Conservation (phyloP, 1,140 invertebrate genomes). For the Drosophila sulfurigaster region DNA sequence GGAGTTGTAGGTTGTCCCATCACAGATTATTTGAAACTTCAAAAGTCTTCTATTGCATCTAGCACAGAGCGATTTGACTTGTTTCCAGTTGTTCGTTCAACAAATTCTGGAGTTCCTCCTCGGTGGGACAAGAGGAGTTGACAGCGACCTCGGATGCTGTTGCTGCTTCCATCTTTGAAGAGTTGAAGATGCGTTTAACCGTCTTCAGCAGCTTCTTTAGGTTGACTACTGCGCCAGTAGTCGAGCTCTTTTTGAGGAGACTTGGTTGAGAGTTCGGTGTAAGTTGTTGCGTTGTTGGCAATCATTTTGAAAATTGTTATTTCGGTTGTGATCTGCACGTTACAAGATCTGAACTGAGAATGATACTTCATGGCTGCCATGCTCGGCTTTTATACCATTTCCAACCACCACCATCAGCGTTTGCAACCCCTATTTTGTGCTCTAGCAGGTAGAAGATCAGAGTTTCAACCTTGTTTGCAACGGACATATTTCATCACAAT, state of each 20-base stretch:
- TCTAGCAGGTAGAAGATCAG: conserved; percentile 16
- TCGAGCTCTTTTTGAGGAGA: conserved; percentile 51
- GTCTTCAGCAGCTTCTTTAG: conserved; percentile 65
- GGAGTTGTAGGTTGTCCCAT: conserved; percentile 41
- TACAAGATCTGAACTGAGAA: conserved; percentile 49
- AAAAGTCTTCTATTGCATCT: conserved; percentile 1
- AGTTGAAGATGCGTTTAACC: conserved; percentile 57
- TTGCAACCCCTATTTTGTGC: conserved; percentile 15
- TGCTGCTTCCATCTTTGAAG: conserved; percentile 27
- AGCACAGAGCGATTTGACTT: conserved; percentile 21
- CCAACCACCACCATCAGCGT: conserved; percentile 15
- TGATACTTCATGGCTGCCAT: conserved; percentile 41
- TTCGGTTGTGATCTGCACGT: conserved; percentile 34
- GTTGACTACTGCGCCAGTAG: conserved; percentile 59
- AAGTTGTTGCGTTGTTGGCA: conserved; percentile 38
- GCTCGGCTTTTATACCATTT: conserved; percentile 56
- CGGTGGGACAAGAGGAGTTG: conserved; percentile 41
- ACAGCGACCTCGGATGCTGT: conserved; percentile 2
- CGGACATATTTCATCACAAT: neutral
- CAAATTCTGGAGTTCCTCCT: conserved; percentile 76
- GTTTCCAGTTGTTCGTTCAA: conserved; percentile 70
- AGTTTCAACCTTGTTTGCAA: conserved; percentile 1
- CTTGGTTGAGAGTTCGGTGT: conserved; percentile 16
- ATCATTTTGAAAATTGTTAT: conserved; percentile 50
- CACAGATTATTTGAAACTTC: conserved; percentile 52